Evolutionary conservation across 2,797 vertebrate species (phyloP).

Genomic region (Dromococcyx pavoninus): DNA sequence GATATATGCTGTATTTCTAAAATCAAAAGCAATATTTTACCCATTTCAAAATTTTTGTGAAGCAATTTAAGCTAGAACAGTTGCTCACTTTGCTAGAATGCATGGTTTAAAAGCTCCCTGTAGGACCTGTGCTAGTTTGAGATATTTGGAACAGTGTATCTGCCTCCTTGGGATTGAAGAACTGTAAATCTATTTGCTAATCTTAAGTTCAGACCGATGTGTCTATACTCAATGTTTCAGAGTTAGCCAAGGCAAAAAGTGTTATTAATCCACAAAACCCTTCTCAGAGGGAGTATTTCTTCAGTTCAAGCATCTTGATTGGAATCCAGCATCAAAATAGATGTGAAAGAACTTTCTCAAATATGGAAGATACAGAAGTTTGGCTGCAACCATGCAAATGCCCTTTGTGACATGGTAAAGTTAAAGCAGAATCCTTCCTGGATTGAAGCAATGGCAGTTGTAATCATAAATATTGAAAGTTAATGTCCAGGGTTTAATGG

Average conservation of each 20-base stretch:
- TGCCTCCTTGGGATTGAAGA: background rate
- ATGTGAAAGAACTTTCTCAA: background rate
- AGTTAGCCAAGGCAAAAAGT: background rate
- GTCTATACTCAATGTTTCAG: background rate
- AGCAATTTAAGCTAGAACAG: background rate
- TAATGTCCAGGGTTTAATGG: background rate
- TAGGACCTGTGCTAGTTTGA: background rate
- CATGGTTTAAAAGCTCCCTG: background rate
- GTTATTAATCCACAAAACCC: background rate
- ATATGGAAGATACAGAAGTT: background rate
- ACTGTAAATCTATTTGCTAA: background rate
- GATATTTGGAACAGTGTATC: background rate
- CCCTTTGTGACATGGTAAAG: background rate
- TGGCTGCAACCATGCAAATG: background rate
- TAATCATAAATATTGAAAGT: background rate
- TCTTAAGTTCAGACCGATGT: background rate
- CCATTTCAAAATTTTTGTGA: background rate
- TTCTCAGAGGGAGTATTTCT: background rate
- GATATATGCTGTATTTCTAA: background rate
- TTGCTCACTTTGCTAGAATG: background rate
- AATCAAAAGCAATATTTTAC: background rate
- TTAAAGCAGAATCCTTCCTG: background rate
- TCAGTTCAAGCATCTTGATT: background rate
- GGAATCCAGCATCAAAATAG: background rate
- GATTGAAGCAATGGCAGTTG: background rate